Base-by-base conservation (phyloP, 2,888 invertebrate species). In the Sarcophaga variegata region DNA sequence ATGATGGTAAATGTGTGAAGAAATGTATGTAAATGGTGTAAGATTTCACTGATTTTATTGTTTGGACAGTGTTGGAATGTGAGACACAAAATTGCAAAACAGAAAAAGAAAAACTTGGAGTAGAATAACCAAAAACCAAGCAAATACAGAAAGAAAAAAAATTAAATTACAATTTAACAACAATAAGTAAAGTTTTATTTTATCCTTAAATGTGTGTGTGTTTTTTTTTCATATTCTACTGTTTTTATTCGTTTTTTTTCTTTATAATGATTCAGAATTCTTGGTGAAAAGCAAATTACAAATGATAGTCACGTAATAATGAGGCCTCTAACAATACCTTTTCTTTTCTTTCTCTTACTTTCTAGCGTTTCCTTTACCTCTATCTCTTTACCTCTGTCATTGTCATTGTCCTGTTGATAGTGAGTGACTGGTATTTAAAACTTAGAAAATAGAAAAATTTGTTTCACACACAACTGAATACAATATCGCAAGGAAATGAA, bases 31-130 rank as follows among this genome's bases (percentile, higher is more conserved):
- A 79, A 83, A 74, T 81, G 79, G 66, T 81, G 63, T 77, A 77
- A 54, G 72, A 85, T 77, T 85, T 80, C 84, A 71, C 75, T 76
- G 80, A 84, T 84, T 84, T 81, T 49, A 66, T 60, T 59, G 66
- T 72, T 71, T n/a, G 3, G n/a, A 63, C 69, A 37, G 12, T 70
- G 59, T 82, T 66, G 59, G 66, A 64, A 80, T 72, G 45, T 60
- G 10, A 45, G 45, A 59, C 37, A 66, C 14, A 60, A 49, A 54
- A 14, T 67, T 14, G 59, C 25, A 25, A 69, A 49, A 69, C 6
- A 4, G 49, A 49, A n/a, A 64, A 12, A 54, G 0, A 54, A 54
- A 17, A 54, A 12, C 12, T 17, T 54, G 54, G 0, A 54, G 17
- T 10, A 54, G 4, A 54, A 54, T 14, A 54, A 54, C 54, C 54